Conservation (phyloP, 2,113 vertebrate species). For the Notechis scutatus region DNA sequence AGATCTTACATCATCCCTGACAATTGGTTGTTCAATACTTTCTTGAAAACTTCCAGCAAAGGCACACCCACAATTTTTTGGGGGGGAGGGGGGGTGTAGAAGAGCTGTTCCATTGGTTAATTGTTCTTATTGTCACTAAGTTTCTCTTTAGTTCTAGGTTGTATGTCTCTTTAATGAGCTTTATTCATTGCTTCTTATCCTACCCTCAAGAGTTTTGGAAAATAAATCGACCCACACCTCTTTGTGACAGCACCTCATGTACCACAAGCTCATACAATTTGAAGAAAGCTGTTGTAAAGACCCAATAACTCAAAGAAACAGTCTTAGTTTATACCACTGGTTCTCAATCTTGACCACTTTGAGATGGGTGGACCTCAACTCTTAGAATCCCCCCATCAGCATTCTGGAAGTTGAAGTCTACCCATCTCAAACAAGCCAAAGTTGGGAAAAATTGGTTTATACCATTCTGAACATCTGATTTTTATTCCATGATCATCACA, state of each 20-base stretch:
- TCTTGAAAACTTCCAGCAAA: not conserved
- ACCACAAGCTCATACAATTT: not conserved
- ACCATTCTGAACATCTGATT: not conserved
- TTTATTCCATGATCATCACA: not conserved
- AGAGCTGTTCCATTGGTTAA: not conserved
- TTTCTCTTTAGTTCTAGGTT: not conserved
- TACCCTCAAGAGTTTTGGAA: not conserved
- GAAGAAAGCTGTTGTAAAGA: not conserved
- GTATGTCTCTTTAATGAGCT: not conserved
- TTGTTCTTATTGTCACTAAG: not conserved
- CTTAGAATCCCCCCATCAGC: not conserved
- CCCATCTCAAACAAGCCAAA: not conserved
- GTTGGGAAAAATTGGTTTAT: not conserved
- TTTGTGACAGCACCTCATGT: not conserved
- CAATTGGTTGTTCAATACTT: not conserved
- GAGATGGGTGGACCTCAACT: not conserved
- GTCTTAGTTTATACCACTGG: not conserved
- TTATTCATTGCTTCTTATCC: not conserved
- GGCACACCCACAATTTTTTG: not conserved
- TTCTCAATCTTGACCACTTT: not conserved
- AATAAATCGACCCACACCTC: not conserved
- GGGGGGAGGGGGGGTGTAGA: not conserved
- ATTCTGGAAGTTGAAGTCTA: not conserved
- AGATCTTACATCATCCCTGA: not conserved
- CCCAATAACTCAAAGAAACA: not conserved